These are phyloP conservation scores for Rosalia funebris DNA, from an alignment of 2,888 invertebrate genomes.

Conservation along the genomic window DNA sequence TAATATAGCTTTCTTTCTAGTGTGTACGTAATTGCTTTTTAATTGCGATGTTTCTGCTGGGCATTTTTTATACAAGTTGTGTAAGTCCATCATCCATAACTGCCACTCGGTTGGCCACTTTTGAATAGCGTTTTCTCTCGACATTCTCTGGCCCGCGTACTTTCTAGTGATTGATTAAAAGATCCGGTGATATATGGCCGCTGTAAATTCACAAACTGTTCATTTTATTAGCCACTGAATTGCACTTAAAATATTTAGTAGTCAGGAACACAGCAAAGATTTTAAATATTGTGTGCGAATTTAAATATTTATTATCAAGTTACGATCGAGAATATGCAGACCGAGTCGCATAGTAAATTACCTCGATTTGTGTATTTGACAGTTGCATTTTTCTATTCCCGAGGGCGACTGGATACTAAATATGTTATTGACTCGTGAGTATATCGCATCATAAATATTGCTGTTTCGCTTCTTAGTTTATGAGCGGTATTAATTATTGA, in stretches of 20 bases:
- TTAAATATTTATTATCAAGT: slow-evolving; percentile 33
- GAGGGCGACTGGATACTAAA: slow-evolving; percentile 35
- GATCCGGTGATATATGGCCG: slow-evolving; percentile 52
- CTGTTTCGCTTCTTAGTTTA: slow-evolving; percentile 37
- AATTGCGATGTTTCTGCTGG: slow-evolving; percentile 42
- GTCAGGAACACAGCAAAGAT: slow-evolving; percentile 27
- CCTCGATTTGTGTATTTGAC: slow-evolving; percentile 49
- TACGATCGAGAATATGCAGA: slow-evolving; percentile 25
- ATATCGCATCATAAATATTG: slow-evolving; percentile 42
- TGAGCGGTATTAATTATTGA: slow-evolving; percentile 47
- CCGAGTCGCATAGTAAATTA: slow-evolving; percentile 44
- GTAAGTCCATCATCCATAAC: slow-evolving; percentile 53
- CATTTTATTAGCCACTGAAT: slow-evolving; percentile 55
- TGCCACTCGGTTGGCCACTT: slow-evolving; percentile 59
- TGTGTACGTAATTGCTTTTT: slow-evolving; percentile 45
- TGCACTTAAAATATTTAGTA: slow-evolving; percentile 44
- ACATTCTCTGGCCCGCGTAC: slow-evolving; percentile 35
- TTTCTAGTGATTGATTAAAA: slow-evolving; percentile 54
- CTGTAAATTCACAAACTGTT: slow-evolving; percentile 53
- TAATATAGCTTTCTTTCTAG: too few species aligned
- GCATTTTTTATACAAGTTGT: slow-evolving; percentile 34
- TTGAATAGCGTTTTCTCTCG: slow-evolving; percentile 53
- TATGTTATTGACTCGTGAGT: slow-evolving; percentile 45
- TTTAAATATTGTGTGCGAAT: slow-evolving; percentile 34
- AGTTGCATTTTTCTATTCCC: slow-evolving; percentile 47